These are phyloP conservation scores for Litoditis marina DNA, from an alignment of 2,888 invertebrate species.

Conservation along the genomic window DNA sequence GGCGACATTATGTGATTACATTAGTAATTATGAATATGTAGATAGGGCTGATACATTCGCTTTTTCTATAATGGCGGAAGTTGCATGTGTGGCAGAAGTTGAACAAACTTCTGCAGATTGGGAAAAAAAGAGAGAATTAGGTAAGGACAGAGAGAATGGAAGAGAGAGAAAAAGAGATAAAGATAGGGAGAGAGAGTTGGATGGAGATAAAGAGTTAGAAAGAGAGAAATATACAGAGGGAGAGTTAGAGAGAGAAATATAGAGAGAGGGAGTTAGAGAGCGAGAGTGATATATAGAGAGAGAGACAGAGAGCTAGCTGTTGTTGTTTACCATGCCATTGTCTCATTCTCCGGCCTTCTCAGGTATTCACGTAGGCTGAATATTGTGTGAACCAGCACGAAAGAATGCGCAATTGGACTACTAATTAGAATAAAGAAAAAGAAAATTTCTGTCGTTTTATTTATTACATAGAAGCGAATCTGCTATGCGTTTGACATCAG, in stretches of 20 bases:
- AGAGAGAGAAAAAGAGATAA: constrained; percentile 10
- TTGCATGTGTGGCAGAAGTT: not conserved
- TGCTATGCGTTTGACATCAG: too few species aligned
- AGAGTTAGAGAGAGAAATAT: constrained; percentile 13
- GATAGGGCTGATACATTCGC: not conserved
- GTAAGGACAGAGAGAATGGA: not conserved
- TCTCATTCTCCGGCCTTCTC: too few species aligned
- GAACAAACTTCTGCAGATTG: not conserved
- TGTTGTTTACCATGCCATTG: not conserved
- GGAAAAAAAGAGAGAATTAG: not conserved
- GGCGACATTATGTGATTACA: too few species aligned
- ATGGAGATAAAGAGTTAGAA: constrained; percentile 8
- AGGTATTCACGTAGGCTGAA: too few species aligned
- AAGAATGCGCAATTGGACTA: too few species aligned
- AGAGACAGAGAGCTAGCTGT: not conserved
- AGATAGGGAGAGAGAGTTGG: constrained; percentile 11
- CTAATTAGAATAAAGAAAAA: too few species aligned
- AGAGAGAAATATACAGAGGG: constrained; percentile 14
- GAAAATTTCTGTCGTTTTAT: too few species aligned
- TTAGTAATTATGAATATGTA: too few species aligned
- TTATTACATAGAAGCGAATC: too few species aligned
- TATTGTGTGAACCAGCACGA: too few species aligned
- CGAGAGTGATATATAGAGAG: constrained; percentile 17
- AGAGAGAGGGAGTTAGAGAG: constrained; percentile 2
- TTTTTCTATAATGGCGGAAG: not conserved